phyloP scores from a whole-genome alignment of 2,113 vertebrate genomes.

The Cariama cristata region DNA sequence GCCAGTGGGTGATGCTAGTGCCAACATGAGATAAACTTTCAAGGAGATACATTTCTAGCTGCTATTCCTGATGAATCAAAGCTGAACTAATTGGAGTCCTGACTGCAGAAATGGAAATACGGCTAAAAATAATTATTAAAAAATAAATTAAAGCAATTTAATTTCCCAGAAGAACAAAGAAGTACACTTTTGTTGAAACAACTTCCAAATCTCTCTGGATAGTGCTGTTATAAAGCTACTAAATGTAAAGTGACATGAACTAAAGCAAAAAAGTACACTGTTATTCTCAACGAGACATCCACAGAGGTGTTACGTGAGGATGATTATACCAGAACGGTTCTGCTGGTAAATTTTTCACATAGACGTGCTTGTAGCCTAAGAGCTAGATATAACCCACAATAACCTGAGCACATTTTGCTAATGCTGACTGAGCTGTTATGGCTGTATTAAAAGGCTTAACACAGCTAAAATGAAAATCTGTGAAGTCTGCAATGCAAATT shows the following conservation, averaged over 20 bases:
- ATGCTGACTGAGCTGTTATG: not conserved
- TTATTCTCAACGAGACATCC: not conserved
- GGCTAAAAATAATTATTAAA: not conserved
- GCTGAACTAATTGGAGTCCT: not conserved
- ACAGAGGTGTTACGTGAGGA: not conserved
- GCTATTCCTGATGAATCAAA: not conserved
- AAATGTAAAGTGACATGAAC: not conserved
- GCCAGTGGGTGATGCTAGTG: not conserved
- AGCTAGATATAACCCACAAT: not conserved
- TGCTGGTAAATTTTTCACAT: not conserved
- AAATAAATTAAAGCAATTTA: not conserved
- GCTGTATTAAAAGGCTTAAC: not conserved
- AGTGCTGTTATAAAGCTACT: not conserved
- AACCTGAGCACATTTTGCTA: not conserved
- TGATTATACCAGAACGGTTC: not conserved
- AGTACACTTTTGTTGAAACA: not conserved
- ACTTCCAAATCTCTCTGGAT: not conserved
- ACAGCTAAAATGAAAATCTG: not conserved
- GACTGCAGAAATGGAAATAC: not conserved
- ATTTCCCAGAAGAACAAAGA: not conserved
- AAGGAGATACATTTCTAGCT: not conserved
- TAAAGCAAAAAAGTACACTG: not conserved
- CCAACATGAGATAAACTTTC: not conserved
- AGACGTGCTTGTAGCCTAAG: rapidly evolving
- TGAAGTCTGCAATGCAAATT: not conserved